Evolutionary conservation across 2,797 vertebrate species (phyloP).

Genomic region (Pseudomugil tenellus): DNA sequence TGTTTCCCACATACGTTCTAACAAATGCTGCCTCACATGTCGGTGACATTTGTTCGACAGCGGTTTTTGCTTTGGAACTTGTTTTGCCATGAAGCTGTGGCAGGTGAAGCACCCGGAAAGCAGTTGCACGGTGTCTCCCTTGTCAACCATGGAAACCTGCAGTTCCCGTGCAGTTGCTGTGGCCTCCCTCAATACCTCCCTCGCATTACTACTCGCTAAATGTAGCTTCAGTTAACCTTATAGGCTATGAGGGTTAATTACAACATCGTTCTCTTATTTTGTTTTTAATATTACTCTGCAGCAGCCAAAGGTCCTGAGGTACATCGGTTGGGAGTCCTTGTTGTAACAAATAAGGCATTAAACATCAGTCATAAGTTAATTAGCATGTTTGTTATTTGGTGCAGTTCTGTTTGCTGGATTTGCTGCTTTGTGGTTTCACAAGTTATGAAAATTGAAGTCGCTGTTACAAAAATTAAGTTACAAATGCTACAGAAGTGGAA

Average conservation of each 20-base stretch:
- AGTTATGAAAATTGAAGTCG: constrained; percentile 6
- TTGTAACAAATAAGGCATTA: background rate
- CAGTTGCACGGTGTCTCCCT: constrained; percentile 47
- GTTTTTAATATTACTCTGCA: background rate
- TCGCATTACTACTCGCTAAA: background rate
- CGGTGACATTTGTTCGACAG: constrained; percentile 21
- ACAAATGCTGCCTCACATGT: constrained; percentile 11
- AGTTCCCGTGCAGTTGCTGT: constrained; percentile 24
- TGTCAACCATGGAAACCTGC: constrained; percentile 36
- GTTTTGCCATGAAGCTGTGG: constrained; percentile 34
- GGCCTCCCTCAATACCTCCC: constrained; percentile 10
- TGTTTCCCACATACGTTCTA: constrained; percentile 17
- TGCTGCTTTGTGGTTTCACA: background rate
- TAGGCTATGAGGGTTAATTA: background rate
- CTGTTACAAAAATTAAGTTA: background rate
- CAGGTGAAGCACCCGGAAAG: constrained; percentile 43
- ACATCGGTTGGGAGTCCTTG: background rate
- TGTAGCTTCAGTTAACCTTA: background rate
- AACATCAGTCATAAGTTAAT: background rate
- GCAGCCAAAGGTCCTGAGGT: background rate
- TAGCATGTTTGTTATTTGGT: background rate
- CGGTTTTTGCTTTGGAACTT: constrained; percentile 30
- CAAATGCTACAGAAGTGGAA: background rate
- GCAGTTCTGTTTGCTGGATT: background rate
- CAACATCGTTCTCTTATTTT: background rate